Conservation (phyloP, 1,140 invertebrate species). For the Brachionus angularis region DNA sequence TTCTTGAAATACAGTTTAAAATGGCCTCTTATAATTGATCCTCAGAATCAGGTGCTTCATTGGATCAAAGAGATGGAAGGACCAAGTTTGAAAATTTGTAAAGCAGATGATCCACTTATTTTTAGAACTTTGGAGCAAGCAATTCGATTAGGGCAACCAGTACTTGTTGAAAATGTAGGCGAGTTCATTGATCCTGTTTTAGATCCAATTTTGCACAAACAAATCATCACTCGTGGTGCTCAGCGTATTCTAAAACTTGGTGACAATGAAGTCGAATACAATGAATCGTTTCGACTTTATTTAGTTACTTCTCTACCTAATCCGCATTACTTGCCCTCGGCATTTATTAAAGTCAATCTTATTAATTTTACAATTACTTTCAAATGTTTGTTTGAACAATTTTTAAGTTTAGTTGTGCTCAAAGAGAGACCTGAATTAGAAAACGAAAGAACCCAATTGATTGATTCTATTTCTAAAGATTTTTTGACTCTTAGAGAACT, state of each 20-base stretch:
- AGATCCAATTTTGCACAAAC: conserved; percentile 56
- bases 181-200: conserved; percentile 58
- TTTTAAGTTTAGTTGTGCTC: conserved; percentile 54
- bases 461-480: conserved; percentile 55
- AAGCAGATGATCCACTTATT: conserved; percentile 50
- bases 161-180: conserved; percentile 57
- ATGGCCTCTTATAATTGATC: conserved; percentile 81
- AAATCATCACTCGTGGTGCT: conserved; percentile 47
- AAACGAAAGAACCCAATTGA: conserved; percentile 50
- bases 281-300: conserved; percentile 57
- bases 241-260: conserved; percentile 52
- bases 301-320: conserved; percentile 56
- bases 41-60: conserved; percentile 69
- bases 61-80: conserved; percentile 54
- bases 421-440: conserved; percentile 56
- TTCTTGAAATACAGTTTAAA: conserved; percentile 71
- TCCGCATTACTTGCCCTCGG: conserved; percentile 58
- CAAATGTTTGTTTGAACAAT: conserved; percentile 56
- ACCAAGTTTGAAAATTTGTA: conserved; percentile 49
- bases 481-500: conserved; percentile 51
- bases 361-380: conserved; percentile 58
- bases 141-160: conserved; percentile 58
- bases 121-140: conserved; percentile 57
- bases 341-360: conserved; percentile 45
- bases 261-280: conserved; percentile 57